Conservation (phyloP, 2,797 vertebrate species). For the Coluber constrictor region DNA sequence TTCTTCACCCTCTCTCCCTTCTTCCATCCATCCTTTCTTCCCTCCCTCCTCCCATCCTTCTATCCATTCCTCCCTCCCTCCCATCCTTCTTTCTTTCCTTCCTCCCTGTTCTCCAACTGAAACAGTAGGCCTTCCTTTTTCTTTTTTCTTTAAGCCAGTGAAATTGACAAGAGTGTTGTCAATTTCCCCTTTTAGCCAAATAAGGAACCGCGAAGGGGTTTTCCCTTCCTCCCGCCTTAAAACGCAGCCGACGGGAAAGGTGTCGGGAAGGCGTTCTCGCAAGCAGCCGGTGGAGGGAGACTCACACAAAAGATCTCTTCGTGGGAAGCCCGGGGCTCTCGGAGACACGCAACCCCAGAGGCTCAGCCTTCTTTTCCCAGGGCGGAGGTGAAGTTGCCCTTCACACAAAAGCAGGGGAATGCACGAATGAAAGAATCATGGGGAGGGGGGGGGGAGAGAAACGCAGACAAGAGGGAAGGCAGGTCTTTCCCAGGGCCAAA, state of each 20-base stretch:
- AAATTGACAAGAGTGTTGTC: neutral
- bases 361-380: neutral
- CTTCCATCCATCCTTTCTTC: no score
- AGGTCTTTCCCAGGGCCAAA: no score
- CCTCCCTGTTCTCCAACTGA: neutral
- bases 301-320: neutral
- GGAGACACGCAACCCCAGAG: neutral
- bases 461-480: neutral
- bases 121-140: neutral
- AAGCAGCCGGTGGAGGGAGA: neutral
- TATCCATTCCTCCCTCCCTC: no score
- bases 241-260: neutral
- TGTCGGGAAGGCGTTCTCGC: neutral
- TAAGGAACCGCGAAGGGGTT: neutral
- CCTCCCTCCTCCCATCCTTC: no score
- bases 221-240: neutral
- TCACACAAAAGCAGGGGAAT: neutral
- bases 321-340: neutral
- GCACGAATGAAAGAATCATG: neutral
- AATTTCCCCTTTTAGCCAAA: neutral
- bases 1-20: no score
- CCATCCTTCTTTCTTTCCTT: neutral
- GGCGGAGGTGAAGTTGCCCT: neutral
- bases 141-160: neutral
- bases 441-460: accelerated